Conservation (phyloP, 2,888 invertebrate species). For the Peribatodes rhomboidaria region DNA sequence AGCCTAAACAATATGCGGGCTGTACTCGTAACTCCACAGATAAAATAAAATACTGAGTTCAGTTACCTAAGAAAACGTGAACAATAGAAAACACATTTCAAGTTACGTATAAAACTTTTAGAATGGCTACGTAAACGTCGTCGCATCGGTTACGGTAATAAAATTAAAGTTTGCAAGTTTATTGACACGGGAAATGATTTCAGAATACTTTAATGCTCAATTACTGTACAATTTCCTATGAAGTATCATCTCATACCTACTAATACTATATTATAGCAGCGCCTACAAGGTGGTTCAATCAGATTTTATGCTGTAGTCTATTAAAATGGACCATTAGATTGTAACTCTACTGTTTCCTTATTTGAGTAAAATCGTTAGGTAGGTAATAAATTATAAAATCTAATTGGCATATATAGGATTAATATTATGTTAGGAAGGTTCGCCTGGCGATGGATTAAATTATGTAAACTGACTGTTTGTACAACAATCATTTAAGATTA, state of each 20-base stretch:
- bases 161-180: conserved; percentile 59
- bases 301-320: not conserved
- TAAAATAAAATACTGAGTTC: conserved; percentile 12
- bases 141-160: conserved; percentile 55
- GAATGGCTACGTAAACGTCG: conserved; percentile 39
- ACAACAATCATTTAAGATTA: conserved; percentile 13
- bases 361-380: conserved; percentile 32
- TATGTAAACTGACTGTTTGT: conserved; percentile 14
- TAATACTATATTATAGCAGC: not conserved
- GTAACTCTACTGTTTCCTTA: conserved; percentile 6
- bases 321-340: not conserved
- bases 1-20: not conserved
- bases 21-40: not conserved
- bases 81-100: conserved; percentile 21
- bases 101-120: conserved; percentile 19
- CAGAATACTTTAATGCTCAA: conserved; percentile 19
- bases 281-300: not conserved
- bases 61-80: conserved; percentile 30
- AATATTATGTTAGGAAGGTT: conserved; percentile 27
- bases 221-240: not conserved
- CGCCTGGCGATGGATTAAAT: conserved; percentile 5
- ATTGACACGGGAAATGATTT: conserved; percentile 51
- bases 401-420: conserved; percentile 17
- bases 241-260: not conserved
- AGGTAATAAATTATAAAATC: not conserved